Conservation (phyloP, 2,888 invertebrate genomes). For the Synergus itoensis region DNA sequence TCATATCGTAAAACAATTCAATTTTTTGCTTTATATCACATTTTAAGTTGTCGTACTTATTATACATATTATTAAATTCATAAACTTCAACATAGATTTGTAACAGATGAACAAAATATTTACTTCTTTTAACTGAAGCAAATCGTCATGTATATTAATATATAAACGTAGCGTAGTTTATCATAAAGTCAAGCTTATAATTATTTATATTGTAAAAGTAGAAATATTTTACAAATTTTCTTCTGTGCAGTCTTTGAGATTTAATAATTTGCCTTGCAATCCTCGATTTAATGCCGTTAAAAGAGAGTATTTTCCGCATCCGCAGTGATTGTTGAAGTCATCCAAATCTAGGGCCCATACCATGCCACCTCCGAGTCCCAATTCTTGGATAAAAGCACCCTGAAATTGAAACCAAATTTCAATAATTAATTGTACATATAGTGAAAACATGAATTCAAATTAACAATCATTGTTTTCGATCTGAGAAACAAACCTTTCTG, state of each 20-base stretch:
- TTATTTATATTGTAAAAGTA: neutral
- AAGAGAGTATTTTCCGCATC: too few relatives aligned
- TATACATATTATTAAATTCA: neutral
- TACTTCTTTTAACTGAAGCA: neutral
- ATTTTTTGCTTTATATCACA: neutral
- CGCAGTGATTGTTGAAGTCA: too few relatives aligned
- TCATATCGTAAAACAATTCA: neutral
- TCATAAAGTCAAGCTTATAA: neutral
- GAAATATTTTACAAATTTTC: slow-evolving; percentile 6
- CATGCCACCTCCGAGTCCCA: too few relatives aligned
- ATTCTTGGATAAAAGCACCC: too few relatives aligned
- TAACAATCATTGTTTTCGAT: too few relatives aligned
- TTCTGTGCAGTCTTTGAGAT: neutral
- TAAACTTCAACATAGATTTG: neutral
- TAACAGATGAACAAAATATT: neutral
- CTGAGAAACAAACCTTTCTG: too few relatives aligned
- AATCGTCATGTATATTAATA: neutral
- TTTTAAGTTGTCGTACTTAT: neutral
- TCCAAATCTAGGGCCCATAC: too few relatives aligned
- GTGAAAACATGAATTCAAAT: too few relatives aligned
- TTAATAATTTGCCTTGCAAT: neutral
- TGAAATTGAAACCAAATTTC: too few relatives aligned
- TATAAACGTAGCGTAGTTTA: neutral
- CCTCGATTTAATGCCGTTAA: too few relatives aligned
- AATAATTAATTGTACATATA: too few relatives aligned